Conservation (phyloP, 1,140 invertebrate species). For the Drosophila elegans region DNA sequence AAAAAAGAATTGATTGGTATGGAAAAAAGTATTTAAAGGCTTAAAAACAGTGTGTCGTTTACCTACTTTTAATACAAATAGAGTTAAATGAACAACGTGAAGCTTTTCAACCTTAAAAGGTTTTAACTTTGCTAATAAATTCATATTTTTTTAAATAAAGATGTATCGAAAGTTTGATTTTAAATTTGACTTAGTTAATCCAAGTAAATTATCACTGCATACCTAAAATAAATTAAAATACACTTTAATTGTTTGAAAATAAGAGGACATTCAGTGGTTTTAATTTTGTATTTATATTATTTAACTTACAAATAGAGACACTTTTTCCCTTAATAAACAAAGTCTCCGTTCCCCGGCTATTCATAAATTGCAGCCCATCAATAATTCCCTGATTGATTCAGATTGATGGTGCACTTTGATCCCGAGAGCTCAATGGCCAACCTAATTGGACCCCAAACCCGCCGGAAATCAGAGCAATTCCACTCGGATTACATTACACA, state of each 20-base stretch:
- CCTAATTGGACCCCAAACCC: constrained; percentile 25
- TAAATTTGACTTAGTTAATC: no score
- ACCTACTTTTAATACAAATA: neutral
- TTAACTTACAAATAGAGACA: no score
- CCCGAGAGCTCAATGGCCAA: constrained; percentile 15
- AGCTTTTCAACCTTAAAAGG: neutral
- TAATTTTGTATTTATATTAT: no score
- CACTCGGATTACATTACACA: constrained; percentile 45
- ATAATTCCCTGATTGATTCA: constrained; percentile 6
- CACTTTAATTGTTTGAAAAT: no score
- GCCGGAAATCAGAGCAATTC: neutral
- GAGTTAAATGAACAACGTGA: neutral
- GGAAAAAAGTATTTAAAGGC: neutral
- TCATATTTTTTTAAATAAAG: no score
- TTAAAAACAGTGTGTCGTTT: neutral
- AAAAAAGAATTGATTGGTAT: neutral
- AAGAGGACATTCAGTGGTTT: no score
- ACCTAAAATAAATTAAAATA: no score
- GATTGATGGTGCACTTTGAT: constrained; percentile 14
- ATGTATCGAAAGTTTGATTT: no score
- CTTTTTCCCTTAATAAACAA: no score
- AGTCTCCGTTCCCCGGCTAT: neutral
- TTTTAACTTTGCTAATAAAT: no score
- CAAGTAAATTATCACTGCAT: no score
- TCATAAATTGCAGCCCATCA: constrained; percentile 7